phyloP scores from a whole-genome alignment of 2,888 invertebrate species.

The Dryobotodes eremita region DNA sequence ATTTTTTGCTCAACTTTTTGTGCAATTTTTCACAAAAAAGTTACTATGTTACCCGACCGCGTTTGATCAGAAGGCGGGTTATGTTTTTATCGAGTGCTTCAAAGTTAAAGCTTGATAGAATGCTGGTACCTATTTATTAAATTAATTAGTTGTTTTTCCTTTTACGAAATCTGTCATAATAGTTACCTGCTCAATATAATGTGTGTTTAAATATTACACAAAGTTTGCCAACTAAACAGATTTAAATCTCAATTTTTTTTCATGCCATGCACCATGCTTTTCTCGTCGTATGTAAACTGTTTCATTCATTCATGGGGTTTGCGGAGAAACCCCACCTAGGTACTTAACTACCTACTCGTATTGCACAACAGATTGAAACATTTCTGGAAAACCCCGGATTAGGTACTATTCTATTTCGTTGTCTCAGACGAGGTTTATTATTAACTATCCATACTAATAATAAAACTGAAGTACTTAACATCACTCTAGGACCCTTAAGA shows the following conservation, averaged over 20 bases:
- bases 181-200: not conserved
- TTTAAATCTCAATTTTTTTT: not conserved
- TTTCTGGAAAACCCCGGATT: not conserved
- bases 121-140: not conserved
- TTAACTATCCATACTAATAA: too few species aligned
- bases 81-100: not conserved
- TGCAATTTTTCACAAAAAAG: not conserved
- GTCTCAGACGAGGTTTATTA: too few species aligned
- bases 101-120: not conserved
- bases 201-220: not conserved
- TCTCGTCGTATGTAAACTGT: not conserved
- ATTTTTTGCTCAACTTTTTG: slow-evolving; percentile 20
- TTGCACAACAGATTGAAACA: slow-evolving; percentile 31
- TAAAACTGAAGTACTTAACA: too few species aligned
- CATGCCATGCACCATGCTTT: not conserved
- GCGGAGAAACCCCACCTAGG: too few species aligned
- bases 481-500: too few species aligned
- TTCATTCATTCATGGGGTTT: not conserved
- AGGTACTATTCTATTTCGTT: not conserved
- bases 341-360: not conserved
- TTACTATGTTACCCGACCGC: not conserved
- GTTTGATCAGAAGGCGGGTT: not conserved
- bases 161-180: not conserved
- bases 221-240: not conserved
- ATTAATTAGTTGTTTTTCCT: not conserved